Conservation (phyloP, 2,888 invertebrate species). For the Pseudolycoriella hygida region DNA sequence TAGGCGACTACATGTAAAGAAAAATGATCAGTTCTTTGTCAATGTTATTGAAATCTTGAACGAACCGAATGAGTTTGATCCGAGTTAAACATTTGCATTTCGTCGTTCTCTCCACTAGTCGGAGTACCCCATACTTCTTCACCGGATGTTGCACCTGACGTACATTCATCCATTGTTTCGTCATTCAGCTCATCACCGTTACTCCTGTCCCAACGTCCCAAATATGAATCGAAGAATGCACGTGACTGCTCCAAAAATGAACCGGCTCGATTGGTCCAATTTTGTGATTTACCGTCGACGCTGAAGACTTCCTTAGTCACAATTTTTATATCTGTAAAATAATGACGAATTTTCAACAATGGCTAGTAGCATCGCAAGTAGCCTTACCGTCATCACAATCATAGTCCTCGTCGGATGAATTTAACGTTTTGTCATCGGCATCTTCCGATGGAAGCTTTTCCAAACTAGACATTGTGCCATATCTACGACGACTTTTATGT, state of each 20-base stretch:
- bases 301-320: slow-evolving; percentile 15
- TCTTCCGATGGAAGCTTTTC: slow-evolving; percentile 47
- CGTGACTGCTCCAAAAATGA: slow-evolving; percentile 48
- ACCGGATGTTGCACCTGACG: slow-evolving; percentile 66
- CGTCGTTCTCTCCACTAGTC: slow-evolving; percentile 67
- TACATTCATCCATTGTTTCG: slow-evolving; percentile 36
- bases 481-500: slow-evolving; percentile 24
- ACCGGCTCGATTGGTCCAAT: slow-evolving; percentile 67
- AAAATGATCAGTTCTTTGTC: slow-evolving; percentile 9
- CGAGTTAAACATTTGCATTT: slow-evolving; percentile 40
- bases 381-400: slow-evolving; percentile 12
- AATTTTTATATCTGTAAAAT: slow-evolving; percentile 11
- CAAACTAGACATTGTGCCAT: slow-evolving; percentile 55
- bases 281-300: slow-evolving; percentile 18
- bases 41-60: neutral
- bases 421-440: slow-evolving; percentile 29
- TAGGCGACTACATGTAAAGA: slow-evolving; percentile 41
- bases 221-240: slow-evolving; percentile 29
- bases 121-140: slow-evolving; percentile 84
- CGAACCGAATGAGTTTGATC: slow-evolving; percentile 49
- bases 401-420: slow-evolving; percentile 28
- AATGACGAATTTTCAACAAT: too few species aligned
- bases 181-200: slow-evolving; percentile 15
- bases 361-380: too few species aligned
- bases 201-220: slow-evolving; percentile 34